phyloP scores from a whole-genome alignment of 2,113 vertebrate species.

The Strix aluco region DNA sequence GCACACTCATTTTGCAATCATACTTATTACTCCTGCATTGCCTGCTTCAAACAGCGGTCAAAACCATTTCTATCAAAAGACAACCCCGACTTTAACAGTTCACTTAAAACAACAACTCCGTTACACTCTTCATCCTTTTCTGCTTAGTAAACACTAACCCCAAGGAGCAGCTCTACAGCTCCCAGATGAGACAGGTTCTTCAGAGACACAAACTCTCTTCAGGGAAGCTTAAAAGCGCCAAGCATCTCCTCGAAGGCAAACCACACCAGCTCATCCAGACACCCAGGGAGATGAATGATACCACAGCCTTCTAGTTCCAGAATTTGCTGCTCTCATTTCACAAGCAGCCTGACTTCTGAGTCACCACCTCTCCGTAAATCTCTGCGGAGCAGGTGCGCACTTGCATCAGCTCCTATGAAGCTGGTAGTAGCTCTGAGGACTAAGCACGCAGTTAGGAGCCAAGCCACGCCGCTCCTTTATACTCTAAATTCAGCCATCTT shows the following conservation, averaged over 20 bases:
- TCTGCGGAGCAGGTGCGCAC: neutral
- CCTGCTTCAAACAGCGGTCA: neutral
- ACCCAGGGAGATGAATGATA: neutral
- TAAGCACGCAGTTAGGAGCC: rapidly evolving
- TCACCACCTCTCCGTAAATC: neutral
- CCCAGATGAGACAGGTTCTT: neutral
- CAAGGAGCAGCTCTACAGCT: neutral
- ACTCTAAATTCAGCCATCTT: neutral
- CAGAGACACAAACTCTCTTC: neutral
- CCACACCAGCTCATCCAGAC: neutral
- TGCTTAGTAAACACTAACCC: neutral
- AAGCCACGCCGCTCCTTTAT: rapidly evolving
- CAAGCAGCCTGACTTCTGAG: neutral
- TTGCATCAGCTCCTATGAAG: neutral
- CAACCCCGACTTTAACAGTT: neutral
- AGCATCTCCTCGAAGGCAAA: slow-evolving; percentile 12
- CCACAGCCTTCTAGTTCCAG: neutral
- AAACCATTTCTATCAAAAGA: neutral
- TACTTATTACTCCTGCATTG: neutral
- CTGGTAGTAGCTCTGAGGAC: neutral
- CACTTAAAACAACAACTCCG: neutral
- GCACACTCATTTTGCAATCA: neutral
- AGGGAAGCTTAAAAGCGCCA: neutral
- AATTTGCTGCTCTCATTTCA: neutral
- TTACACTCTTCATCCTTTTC: neutral